Evolutionary conservation across 2,888 invertebrate genomes (phyloP), one percentile per base, ranked within the genome.

Genomic region (Crematogaster levior): DNA sequence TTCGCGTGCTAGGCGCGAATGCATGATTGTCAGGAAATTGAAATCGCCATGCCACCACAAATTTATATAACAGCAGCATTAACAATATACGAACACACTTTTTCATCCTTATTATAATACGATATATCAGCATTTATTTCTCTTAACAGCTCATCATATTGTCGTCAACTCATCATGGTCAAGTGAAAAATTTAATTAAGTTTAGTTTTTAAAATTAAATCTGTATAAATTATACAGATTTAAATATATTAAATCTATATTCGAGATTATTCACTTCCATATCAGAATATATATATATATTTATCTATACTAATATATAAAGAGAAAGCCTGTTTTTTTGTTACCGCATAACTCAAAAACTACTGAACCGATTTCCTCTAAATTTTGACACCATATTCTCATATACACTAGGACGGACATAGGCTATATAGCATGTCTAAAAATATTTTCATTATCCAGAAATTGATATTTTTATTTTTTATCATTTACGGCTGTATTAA

Each of bases 71-170:
- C 53, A 51, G 30, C 10, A 15, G 2, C 21, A 51, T 43, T 56
- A 30, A 34, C 30, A 43, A 70, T 18, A 21, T 30, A 37, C 4
- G 18, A 77, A 56, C 30, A 56, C 30, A 56, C 7, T 56, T 43
- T 79, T 68, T 48, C 30, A 70, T 34, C 9, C 4, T 43, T 34
- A 34, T 9, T 34, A 34, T 9, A 12, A 3, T 6, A 1, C 7
- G 27, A 56, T 53, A 56, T 53, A 56, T 68, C 30, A 68, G 27
- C 30, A 56, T 43, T 56, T 43, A 56, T 56, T 79, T 46, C 70
- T 53, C 21, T 6, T 43, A 56, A 24, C 30, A 18, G 24, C 6
- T 65, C 37, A 61, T 73, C 48, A 65, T n/a, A 51, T 43, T 10
- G 18, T 75, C 37, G 24, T 51, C 27, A 37, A 66, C 63, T 48